Base-by-base conservation (phyloP, 2,888 invertebrate species). In the Dynastes grantii region DNA sequence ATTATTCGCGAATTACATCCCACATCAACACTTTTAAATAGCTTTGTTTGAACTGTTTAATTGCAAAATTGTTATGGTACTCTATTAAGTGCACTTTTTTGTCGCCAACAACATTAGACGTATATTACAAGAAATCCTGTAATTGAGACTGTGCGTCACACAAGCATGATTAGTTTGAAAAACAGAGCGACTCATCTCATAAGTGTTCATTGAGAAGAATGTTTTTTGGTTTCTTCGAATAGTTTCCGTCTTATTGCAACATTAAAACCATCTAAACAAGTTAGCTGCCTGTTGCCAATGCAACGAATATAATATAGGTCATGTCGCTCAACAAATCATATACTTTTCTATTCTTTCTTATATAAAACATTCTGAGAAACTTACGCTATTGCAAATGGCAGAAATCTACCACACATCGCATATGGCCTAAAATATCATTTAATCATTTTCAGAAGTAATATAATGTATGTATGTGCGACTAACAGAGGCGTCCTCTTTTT, bases 101-200 rank as follows among this genome's bases (percentile, higher is more conserved):
- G 49, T 49, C 6, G 40, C 16, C 40, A 1, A 49, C 45, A 9
- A 27, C 27, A 29, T 67, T 67, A 45, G 22, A 45, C 45, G 32
- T 49, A n/a, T 29, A 16, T 29, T 68, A 49, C 16, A 22, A 49
- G 27, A 11, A 68, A 16, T 27, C 13, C 22, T 11, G 22, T 68
- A 68, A 68, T 68, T 68, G 45, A 49, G 45, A 22, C 22, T 27
- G 49, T 49, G 49, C 67, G 67, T 68, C 67, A 68, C 49, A 49
- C 49, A 11, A 22, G 4, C 11, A 49, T 13, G 1, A 22, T 49
- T 67, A 40, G 9, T 49, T 11, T 22, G 45, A 67, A 67, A 13
- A 37, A 16, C 65, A 16, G 9, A 13, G n/a, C n/a, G 9, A 22
- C 22, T 22, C 22, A 22, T 64, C 37, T 37, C 32, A 11, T 64